A percentile compares a stretch with the other conserved stretches of the same genome.
phyloP scores from a whole-genome alignment of 1,140 invertebrate genomes.

The Condylostylus longicornis region DNA sequence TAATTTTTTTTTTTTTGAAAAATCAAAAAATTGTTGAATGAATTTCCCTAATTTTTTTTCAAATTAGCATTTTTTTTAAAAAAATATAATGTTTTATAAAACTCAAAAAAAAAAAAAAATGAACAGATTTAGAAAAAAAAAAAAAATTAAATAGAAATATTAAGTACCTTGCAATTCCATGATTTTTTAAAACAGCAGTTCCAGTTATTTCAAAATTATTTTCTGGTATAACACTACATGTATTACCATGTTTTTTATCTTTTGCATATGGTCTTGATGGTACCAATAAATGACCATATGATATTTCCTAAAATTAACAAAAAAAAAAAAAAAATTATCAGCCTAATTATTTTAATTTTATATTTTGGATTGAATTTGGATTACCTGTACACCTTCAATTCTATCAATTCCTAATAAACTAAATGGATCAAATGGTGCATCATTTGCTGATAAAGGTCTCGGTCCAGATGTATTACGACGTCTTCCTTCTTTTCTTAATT shows the following conservation, averaged over 20 bases:
- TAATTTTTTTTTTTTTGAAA: too few species aligned
- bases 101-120: too few species aligned
- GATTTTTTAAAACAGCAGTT: slow-evolving; percentile 27
- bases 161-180: slow-evolving; percentile 28
- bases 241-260: slow-evolving; percentile 24
- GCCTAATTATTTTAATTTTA: neutral
- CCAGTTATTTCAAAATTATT: slow-evolving; percentile 29
- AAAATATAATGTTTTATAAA: too few species aligned
- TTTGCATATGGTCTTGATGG: slow-evolving; percentile 48
- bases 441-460: slow-evolving; percentile 66
- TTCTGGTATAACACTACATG: slow-evolving; percentile 17
- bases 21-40: too few species aligned
- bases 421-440: slow-evolving; percentile 68
- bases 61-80: too few species aligned
- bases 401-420: slow-evolving; percentile 67
- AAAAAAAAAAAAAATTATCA: neutral
- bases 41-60: too few species aligned
- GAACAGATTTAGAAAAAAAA: too few species aligned
- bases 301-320: slow-evolving; percentile 47
- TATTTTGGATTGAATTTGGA: slow-evolving; percentile 27
- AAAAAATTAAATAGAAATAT: too few species aligned
- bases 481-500: slow-evolving; percentile 57
- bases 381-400: slow-evolving; percentile 61
- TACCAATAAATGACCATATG: slow-evolving; percentile 69
- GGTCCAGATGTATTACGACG: slow-evolving; percentile 65